Base-by-base conservation (phyloP, 2,888 invertebrate genomes). In the Netelia inedita region DNA sequence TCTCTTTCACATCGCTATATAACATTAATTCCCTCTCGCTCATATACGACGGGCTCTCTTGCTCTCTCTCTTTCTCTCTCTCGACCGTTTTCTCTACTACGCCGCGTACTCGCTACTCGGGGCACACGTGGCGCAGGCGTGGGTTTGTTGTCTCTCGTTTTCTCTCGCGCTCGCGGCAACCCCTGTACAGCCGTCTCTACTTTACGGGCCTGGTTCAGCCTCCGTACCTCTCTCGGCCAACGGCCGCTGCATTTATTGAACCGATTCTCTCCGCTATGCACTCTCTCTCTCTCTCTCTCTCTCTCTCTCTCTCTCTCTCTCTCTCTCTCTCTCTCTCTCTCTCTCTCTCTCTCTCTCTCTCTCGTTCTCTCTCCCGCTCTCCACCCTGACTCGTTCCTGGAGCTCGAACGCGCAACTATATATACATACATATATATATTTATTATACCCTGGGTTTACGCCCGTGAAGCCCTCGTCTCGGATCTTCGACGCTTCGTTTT, bases 61-160 rank as follows among this genome's bases (percentile, higher is more conserved):
- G n/a, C 66, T 11, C 65, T 46, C 61, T 59, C 63, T 46, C 61
- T 59, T 55, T 14, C 21, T 21, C 46, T 46, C 79, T 76, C 79
- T 61, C 23, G 23, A 68, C 16, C 66, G 23, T 10, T 65, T 86
- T 72, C 66, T 79, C 76, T 87, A 88, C 87, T 88, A 89, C 88
- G 85, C 66, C 43, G 79, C 63, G 75, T 75, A 75, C 53, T 66
- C 75, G 61, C 66, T 87, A 61, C n/a, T 28, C 59, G 19, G n/a
- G 9, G 41, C 76, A 74, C 90, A 90, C 90, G 90, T 90, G 90
- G 90, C 90, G 90, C 90, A 90, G 90, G 90, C 90, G 90, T 90
- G 90, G 89, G 89, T 90, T 90, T 90, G 90, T 90, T 90, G 87
- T 90, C 88, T 74, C 86, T 89, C 88, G 78, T 72, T 89, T 89